Evolutionary conservation across 2,797 vertebrate genomes (phyloP), one percentile per base, ranked within the genome.

Genomic region (Alca torda): DNA sequence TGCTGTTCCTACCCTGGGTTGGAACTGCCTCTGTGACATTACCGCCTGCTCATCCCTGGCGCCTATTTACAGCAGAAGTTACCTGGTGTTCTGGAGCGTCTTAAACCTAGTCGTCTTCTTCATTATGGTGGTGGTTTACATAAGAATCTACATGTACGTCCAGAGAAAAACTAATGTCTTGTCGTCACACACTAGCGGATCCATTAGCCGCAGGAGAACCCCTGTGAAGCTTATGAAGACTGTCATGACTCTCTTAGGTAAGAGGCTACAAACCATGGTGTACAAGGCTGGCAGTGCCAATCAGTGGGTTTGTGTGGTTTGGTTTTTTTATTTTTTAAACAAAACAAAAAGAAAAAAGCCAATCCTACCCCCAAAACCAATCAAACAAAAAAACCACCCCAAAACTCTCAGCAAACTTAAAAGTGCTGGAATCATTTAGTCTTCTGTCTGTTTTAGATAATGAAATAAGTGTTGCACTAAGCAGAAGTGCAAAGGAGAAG

Each of bases 151-250:
- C 97, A 89, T 98, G 96, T 99, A 99, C 0, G 99, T 99, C 82
- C 99, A 98, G 97, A 99, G 97, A 97, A 99, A 99, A 98, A 99
- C 99, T 6, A 96, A 97, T 0, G 91, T 99, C 87, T 97, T 99
- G 64, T 98, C 97, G 2, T 96, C 98, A 0, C 99, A 99, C 92
- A 99, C 99, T 4, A 98, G 98, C 6, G 98, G 98, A 90, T 99
- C 99, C 93, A 98, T 99, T n/a, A 99, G 98, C 96, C 99, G 99
- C 87, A 99, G 98, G 95, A 99, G 97, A 97, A 99, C 99, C 0
- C 99, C 99, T 7, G 98, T 99, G 97, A 99, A 99, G 97, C 99
- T 99, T 45, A 99, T 99, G 98, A 99, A 99, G 98, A 99, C 99
- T 0, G 99, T 99, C 92, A 99, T 99, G 99, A 98, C 99, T 39